phyloP scores from a whole-genome alignment of 2,797 vertebrate genomes.

The Xenopus petersii region DNA sequence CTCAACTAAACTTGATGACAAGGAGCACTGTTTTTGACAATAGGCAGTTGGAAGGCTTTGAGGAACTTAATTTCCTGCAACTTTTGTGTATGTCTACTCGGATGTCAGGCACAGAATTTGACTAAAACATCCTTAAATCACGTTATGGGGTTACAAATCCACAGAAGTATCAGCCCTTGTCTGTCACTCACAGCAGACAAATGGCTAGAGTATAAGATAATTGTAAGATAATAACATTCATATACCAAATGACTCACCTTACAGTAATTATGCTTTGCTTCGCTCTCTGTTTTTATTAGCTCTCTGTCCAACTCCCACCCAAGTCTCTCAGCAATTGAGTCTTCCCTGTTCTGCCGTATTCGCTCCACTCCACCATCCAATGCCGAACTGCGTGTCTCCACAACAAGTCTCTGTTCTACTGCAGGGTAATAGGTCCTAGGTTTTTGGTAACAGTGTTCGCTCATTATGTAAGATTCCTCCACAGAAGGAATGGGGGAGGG shows the following conservation, averaged over 20 bases:
- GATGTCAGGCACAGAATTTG: too few relatives aligned
- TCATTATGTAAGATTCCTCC: slow-evolving; percentile 92
- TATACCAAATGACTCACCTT: slow-evolving; percentile 60
- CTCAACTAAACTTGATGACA: too few relatives aligned
- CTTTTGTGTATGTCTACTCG: too few relatives aligned
- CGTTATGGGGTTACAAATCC: too few relatives aligned
- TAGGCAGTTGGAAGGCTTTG: too few relatives aligned
- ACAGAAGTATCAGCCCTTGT: too few relatives aligned
- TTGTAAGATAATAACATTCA: too few relatives aligned
- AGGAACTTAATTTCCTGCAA: too few relatives aligned
- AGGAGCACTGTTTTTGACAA: too few relatives aligned
- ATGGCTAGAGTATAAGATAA: too few relatives aligned
- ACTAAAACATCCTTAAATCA: too few relatives aligned
- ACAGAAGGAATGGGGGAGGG: slow-evolving; percentile 61
- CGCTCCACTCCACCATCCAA: slow-evolving; percentile 82
- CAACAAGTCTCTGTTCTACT: slow-evolving; percentile 88
- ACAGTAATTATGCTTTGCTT: slow-evolving; percentile 63
- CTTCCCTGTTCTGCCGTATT: slow-evolving; percentile 74
- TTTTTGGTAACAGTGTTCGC: slow-evolving; percentile 97
- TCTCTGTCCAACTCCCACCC: slow-evolving; percentile 77
- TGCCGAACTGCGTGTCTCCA: slow-evolving; percentile 85
- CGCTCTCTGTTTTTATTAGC: slow-evolving; percentile 62
- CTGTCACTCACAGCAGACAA: too few relatives aligned
- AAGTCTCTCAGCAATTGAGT: slow-evolving; percentile 70
- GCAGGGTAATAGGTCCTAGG: slow-evolving; percentile 89